Evolutionary conservation across 2,888 invertebrate genomes (phyloP), one percentile per base, ranked within the genome.

Genomic region (Heliconius ismenius): DNA sequence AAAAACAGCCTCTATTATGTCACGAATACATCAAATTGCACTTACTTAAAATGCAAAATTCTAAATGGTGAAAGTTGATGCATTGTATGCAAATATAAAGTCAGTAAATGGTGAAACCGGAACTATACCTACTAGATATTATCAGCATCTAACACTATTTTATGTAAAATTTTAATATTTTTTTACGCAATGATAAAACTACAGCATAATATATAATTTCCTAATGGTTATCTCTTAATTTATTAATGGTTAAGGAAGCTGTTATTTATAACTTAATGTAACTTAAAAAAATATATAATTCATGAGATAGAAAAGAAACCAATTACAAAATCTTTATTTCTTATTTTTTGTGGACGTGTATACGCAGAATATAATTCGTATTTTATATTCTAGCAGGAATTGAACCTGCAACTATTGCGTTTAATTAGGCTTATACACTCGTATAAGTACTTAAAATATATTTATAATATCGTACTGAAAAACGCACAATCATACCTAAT

Each of bases 71-170:
- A 65, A 65, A 65, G 65, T 65, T n/a, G n/a, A 65, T 65, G 39
- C 36, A 65, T 65, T 65, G 65, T 65, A 65, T 65, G 65, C 36
- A 65, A 65, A 65, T 65, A 65, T 39, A 21, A 4, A 64, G 21
- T 65, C n/a, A 65, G 15, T 62, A 26, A 58, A 65, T 65, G 13
- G 65, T 65, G 36, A 65, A 65, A 65, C 65, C 36, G 65, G 65
- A 65, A 65, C n/a, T 36, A 6, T 39, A 65, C 2, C n/a, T 4
- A 24, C 65, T 39, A 65, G 36, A 39, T 13, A 36, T 39, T 65
- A 65, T 36, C 65, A 65, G 7, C 36, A 39, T 65, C 6, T n/a
- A n/a, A 21, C 36, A 65, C 7, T n/a, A n/a, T 13, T 65, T 21
- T 65, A 3, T 39, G 49, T 21, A 64, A n/a, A n/a, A 32, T 65